phyloP scores from a whole-genome alignment of 2,797 vertebrate species.

The Naso thynnoides region DNA sequence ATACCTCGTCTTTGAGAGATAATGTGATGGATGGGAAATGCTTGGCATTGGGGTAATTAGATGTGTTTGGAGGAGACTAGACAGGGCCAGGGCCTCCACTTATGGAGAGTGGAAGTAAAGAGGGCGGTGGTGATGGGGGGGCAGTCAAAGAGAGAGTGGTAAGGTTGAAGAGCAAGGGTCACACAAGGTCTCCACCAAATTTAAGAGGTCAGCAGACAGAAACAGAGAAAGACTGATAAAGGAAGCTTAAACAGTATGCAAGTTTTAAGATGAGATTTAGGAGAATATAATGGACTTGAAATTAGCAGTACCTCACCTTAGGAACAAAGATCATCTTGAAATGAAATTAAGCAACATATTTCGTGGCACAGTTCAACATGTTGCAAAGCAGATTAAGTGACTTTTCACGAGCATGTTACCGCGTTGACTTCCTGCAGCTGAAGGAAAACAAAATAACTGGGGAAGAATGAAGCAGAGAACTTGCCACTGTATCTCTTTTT shows the following conservation, averaged over 20 bases:
- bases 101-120: slow-evolving; percentile 73
- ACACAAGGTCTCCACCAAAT: slow-evolving; percentile 41
- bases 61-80: slow-evolving; percentile 81
- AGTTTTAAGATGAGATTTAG: background rate
- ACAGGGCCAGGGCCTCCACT: slow-evolving; percentile 75
- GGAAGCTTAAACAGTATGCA: background rate
- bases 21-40: slow-evolving; percentile 89
- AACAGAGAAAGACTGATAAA: slow-evolving; percentile 11
- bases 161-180: slow-evolving; percentile 56
- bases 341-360: slow-evolving; percentile 8
- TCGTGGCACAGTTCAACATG: slow-evolving; percentile 2
- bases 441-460: background rate
- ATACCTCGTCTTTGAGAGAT: slow-evolving; percentile 89
- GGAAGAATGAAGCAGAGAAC: background rate
- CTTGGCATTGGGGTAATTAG: slow-evolving; percentile 90
- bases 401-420: background rate
- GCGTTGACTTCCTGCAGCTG: too few species aligned
- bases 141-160: slow-evolving; percentile 48
- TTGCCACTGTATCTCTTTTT: too few species aligned
- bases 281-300: background rate
- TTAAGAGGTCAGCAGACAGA: slow-evolving; percentile 36
- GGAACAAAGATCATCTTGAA: background rate
- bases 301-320: background rate
- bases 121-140: slow-evolving; percentile 1
- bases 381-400: slow-evolving; percentile 5